These are phyloP conservation scores for Mobula hypostoma DNA, from an alignment of 2,113 vertebrate species.

Conservation along the genomic window DNA sequence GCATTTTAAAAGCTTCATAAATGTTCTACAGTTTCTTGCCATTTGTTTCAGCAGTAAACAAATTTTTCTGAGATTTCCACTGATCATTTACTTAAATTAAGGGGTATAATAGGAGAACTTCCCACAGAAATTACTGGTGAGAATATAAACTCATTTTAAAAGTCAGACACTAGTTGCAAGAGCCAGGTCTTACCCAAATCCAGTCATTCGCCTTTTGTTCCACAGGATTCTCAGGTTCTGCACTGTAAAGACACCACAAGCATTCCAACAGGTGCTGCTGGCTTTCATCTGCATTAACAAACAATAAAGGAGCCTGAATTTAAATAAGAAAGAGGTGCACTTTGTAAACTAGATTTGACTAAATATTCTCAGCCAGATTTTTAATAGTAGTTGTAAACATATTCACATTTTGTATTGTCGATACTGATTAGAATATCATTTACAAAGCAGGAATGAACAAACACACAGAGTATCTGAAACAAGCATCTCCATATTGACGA, in stretches of 20 bases:
- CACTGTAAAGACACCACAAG: slow-evolving; percentile 74
- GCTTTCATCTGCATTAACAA: slow-evolving; percentile 62
- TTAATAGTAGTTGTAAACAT: background rate
- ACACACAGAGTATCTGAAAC: background rate
- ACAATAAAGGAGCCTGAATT: slow-evolving; percentile 38
- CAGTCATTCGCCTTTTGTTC: slow-evolving; percentile 79
- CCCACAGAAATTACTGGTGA: background rate
- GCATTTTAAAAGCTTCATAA: background rate
- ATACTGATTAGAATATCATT: background rate
- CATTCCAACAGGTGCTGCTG: slow-evolving; percentile 71
- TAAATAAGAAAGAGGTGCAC: background rate
- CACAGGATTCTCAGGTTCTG: slow-evolving; percentile 65
- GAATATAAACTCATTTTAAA: slow-evolving; percentile 40
- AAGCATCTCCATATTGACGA: background rate
- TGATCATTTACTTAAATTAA: background rate
- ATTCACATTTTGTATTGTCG: background rate
- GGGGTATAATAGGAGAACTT: too few species aligned
- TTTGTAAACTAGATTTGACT: background rate
- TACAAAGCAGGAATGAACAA: background rate
- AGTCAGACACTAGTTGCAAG: slow-evolving; percentile 6
- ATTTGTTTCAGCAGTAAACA: slow-evolving; percentile 39
- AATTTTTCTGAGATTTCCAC: background rate
- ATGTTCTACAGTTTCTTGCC: slow-evolving; percentile 38
- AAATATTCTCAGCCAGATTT: background rate
- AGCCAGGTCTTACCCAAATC: slow-evolving; percentile 64